Conservation (phyloP, 2,113 vertebrate species). For the Himantopus leucocephalus region DNA sequence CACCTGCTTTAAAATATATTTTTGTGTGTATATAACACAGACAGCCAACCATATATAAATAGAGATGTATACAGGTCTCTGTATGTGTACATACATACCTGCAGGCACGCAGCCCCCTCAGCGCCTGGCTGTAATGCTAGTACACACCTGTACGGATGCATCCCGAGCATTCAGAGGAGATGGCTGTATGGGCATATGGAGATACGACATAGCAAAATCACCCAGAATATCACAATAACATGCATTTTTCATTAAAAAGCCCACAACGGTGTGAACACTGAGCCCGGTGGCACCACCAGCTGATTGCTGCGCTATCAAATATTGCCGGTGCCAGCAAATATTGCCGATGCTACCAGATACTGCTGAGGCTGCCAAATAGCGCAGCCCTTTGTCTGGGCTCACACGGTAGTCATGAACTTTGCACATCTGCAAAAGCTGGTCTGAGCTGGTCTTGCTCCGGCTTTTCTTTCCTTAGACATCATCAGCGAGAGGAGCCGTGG, state of each 20-base stretch:
- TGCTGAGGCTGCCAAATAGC: neutral
- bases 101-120: neutral
- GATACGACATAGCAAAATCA: neutral
- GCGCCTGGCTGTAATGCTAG: neutral
- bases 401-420: neutral
- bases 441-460: neutral
- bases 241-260: neutral
- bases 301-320: neutral
- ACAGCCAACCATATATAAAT: neutral
- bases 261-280: rapidly evolving
- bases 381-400: neutral
- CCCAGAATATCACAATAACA: neutral
- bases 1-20: neutral
- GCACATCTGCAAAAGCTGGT: slow-evolving; percentile 1
- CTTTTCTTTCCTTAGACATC: neutral
- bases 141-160: rapidly evolving
- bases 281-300: neutral
- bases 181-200: neutral
- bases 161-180: neutral
- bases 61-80: neutral
- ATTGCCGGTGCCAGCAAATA: neutral
- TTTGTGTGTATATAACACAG: neutral
- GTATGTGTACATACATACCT: neutral
- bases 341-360: neutral
- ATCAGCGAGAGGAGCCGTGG: neutral